Conservation (phyloP, 2,888 invertebrate species). For the Spialia ferax region DNA sequence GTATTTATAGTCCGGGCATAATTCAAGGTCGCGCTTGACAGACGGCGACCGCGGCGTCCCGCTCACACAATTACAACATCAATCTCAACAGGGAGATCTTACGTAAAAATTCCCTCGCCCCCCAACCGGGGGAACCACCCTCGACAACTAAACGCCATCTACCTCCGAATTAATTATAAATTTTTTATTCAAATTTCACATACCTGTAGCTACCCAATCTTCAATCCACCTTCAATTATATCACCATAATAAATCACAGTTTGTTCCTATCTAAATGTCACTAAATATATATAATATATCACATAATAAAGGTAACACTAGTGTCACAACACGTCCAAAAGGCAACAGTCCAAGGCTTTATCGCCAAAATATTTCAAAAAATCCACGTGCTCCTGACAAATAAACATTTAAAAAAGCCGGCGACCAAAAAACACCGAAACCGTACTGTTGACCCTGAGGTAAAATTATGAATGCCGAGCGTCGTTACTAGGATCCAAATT, state of each 20-base stretch:
- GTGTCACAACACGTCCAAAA: constrained; percentile 85
- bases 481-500: constrained; percentile 84
- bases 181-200: constrained; percentile 43
- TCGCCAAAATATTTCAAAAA: constrained; percentile 79
- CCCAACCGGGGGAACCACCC: constrained; percentile 51
- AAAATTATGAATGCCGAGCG: constrained; percentile 84
- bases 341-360: constrained; percentile 81
- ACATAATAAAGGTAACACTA: constrained; percentile 84
- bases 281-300: constrained; percentile 82
- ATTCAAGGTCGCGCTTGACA: constrained; percentile 81
- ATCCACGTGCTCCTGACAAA: constrained; percentile 77
- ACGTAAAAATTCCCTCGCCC: constrained; percentile 67
- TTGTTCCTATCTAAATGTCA: constrained; percentile 83
- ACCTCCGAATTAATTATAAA: constrained; percentile 60
- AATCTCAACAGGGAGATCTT: constrained; percentile 65
- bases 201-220: constrained; percentile 79
- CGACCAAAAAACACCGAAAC: constrained; percentile 70
- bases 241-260: constrained; percentile 86
- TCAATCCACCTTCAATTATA: constrained; percentile 78
- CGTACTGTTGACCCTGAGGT: constrained; percentile 84
- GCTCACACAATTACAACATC: constrained; percentile 65
- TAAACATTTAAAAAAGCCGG: constrained; percentile 79
- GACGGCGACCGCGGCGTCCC: constrained; percentile 64
- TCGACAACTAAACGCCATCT: constrained; percentile 51
- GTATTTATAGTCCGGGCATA: constrained; percentile 78